Evolutionary conservation across 2,797 vertebrate genomes (phyloP).

Genomic region (Lagorchestes hirsutus): DNA sequence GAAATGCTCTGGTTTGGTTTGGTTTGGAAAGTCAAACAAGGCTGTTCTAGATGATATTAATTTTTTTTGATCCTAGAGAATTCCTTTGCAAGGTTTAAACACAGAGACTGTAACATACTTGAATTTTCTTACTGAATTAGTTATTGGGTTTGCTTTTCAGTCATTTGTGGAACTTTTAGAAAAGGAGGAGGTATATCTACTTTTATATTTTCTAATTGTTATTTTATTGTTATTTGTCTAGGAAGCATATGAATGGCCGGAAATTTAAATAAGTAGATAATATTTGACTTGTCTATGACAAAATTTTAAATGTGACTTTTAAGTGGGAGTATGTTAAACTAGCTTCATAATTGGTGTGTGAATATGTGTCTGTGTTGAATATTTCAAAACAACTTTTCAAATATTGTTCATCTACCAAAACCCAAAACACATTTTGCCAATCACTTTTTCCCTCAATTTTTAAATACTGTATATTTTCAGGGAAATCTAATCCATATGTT

Average conservation of each 20-base stretch:
- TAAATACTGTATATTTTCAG: constrained; percentile 22
- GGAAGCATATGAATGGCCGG: constrained; percentile 46
- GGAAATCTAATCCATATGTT: constrained; percentile 39
- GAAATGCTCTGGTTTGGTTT: constrained; percentile 64
- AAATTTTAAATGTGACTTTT: constrained; percentile 50
- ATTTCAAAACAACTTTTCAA: constrained; percentile 26
- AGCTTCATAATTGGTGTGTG: neutral
- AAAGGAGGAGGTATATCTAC: constrained; percentile 42
- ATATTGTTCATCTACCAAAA: constrained; percentile 20
- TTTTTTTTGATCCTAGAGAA: constrained; percentile 71
- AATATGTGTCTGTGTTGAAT: neutral
- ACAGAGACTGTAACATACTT: constrained; percentile 29
- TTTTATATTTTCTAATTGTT: constrained; percentile 31
- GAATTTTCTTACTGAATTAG: constrained; percentile 62
- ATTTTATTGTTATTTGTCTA: neutral
- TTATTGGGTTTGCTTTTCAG: constrained; percentile 65
- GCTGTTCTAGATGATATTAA: constrained; percentile 54
- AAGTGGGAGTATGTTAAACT: constrained; percentile 32
- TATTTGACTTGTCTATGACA: constrained; percentile 55
- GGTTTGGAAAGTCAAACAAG: constrained; percentile 31
- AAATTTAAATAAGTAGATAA: constrained; percentile 52
- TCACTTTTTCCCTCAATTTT: constrained; percentile 40
- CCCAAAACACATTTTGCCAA: neutral
- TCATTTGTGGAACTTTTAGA: constrained; percentile 60
- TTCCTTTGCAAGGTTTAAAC: constrained; percentile 64